These are phyloP conservation scores for Podarcis raffonei DNA, from an alignment of 2,113 vertebrate species.

Conservation along the genomic window DNA sequence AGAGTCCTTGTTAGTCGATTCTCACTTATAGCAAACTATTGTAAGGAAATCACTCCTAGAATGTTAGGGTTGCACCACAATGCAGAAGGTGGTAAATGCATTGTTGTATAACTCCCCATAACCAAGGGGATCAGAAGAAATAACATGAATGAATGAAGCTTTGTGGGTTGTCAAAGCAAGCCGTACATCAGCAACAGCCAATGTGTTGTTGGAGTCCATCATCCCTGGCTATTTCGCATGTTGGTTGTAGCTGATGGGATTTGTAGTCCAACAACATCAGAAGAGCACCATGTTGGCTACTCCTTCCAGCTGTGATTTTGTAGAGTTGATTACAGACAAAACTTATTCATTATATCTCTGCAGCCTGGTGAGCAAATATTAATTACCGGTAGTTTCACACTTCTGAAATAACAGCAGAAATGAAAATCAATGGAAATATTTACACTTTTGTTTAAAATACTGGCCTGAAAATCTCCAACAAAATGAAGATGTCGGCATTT, in stretches of 20 bases:
- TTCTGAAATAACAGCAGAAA: not conserved
- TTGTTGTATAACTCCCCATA: not conserved
- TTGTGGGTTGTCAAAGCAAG: not conserved
- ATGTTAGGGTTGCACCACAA: not conserved
- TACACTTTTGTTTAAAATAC: constrained; percentile 2
- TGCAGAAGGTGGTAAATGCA: not conserved
- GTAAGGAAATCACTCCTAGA: not conserved
- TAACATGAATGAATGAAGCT: not conserved
- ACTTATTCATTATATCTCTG: not conserved
- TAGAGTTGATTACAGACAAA: not conserved
- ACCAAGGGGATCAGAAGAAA: not conserved
- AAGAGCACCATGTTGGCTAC: no score
- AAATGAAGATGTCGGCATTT: not conserved
- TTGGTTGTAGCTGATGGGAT: no score
- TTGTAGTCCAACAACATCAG: no score
- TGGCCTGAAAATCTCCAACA: not conserved
- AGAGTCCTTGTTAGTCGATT: not conserved
- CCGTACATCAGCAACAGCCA: no score
- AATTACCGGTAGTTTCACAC: not conserved
- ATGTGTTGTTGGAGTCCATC: no score
- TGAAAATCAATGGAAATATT: not conserved
- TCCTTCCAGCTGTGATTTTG: not conserved
- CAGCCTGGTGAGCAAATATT: not conserved
- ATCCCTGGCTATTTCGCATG: no score
- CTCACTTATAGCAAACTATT: not conserved